Evolutionary conservation across 2,113 vertebrate species (phyloP).

Genomic region (Cryptotis parvus): DNA sequence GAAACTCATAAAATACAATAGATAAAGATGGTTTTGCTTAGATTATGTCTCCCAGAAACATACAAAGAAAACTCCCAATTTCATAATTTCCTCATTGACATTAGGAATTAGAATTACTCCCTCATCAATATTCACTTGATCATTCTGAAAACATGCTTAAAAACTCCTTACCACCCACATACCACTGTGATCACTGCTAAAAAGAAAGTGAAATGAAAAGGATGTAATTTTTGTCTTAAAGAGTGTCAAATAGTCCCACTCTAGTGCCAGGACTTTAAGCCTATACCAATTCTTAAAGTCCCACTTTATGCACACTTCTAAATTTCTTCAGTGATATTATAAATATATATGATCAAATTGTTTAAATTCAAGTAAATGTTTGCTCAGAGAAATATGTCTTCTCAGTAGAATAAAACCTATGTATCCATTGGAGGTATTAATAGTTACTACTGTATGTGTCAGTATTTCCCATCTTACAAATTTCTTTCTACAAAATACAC

Average conservation of each 20-base stretch:
- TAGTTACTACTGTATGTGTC: neutral
- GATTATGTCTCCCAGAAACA: neutral
- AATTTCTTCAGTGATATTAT: too few species aligned
- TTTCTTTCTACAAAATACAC: neutral
- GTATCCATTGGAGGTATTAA: neutral
- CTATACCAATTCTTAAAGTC: neutral
- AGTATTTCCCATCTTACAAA: neutral
- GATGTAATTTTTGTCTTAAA: neutral
- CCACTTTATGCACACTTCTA: too few species aligned
- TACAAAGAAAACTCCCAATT: neutral
- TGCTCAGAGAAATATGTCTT: too few species aligned
- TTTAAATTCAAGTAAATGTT: slow-evolving; percentile 19
- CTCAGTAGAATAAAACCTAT: neutral
- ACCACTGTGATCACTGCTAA: neutral
- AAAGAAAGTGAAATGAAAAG: neutral
- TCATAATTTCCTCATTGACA: neutral
- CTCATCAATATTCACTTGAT: neutral
- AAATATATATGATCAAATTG: slow-evolving; percentile 52
- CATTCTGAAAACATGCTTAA: neutral
- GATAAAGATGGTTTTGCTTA: neutral
- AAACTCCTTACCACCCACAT: neutral
- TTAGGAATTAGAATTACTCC: neutral
- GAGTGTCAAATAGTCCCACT: neutral
- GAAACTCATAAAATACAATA: neutral
- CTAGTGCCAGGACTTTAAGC: neutral